These are phyloP conservation scores for Catagonus wagneri DNA, from an alignment of 2,113 vertebrate genomes.

Conservation along the genomic window DNA sequence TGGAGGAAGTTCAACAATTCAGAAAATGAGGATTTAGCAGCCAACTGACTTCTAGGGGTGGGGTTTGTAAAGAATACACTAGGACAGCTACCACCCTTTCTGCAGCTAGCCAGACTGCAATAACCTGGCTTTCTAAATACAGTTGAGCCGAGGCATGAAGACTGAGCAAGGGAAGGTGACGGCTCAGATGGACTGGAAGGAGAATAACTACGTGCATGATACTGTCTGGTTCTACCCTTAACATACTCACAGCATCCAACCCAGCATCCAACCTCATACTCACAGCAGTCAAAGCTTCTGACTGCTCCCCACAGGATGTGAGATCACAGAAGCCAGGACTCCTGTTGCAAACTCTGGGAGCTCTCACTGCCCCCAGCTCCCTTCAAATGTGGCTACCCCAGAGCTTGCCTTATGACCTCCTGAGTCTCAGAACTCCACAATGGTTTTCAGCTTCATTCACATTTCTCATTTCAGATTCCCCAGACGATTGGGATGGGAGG, in stretches of 20 bases:
- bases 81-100: background rate
- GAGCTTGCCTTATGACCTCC: background rate
- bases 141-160: background rate
- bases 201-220: background rate
- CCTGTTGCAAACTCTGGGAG: background rate
- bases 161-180: background rate
- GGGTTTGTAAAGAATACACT: background rate
- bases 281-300: background rate
- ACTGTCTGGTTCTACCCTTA: background rate
- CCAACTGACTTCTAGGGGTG: background rate
- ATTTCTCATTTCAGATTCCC: background rate
- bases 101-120: background rate
- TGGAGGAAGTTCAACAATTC: background rate
- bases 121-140: background rate
- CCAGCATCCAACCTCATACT: background rate
- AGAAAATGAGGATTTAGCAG: background rate
- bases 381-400: background rate
- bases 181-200: background rate
- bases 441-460: background rate
- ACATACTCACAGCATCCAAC: background rate
- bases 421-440: background rate
- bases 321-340: background rate
- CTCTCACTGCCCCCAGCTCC: background rate
- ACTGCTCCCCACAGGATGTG: background rate
- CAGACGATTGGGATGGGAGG: background rate